Base-by-base conservation (phyloP, 2,888 invertebrate species). In the Julus scandinavius region DNA sequence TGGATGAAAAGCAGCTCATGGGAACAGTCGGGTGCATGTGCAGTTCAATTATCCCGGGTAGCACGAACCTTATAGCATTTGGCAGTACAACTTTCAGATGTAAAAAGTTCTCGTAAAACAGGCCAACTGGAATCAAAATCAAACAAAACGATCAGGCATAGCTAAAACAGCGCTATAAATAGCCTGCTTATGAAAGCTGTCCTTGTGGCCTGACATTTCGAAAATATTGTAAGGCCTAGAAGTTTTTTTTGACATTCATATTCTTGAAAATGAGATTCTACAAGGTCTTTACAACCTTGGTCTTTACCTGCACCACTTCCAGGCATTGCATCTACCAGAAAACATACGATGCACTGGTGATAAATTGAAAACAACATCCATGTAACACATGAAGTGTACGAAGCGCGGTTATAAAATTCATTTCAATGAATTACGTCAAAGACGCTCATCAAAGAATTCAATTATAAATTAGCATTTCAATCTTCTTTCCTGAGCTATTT, bases 201-300 rank as follows among this genome's bases (percentile, higher is more conserved):
- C 72, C 72, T 72, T 72, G 72, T 29, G n/a, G 72, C 72, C 72
- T 29, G 29, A n/a, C 72, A 72, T 72, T 72, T 72, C 72, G n/a
- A 29, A 29, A 72, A 72, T 72, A n/a, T 72, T 72, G 2, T n/a
- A n/a, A 58, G 58, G 58, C 58, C n/a, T n/a, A n/a, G 58, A 29
- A 20, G 63, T 63, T 29, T 72, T 72, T 29, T 72, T 29, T 29
- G 50, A 72, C 72, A 72, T 72, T 72, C 29, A 29, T 29, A 72
- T 72, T 72, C 29, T n/a, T 29, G 72, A 72, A 72, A 72, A 72
- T 72, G 29, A 29, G 72, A 72, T 29, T 29, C 72, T 29, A 11
- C 72, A 72, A 72, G 72, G 72, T 72, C 29, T 72, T 5, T 72
- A n/a, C 72, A 29, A 72, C 72, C 72, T 72, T 72, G 72, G 29